Conservation (phyloP, 2,797 vertebrate genomes). For the Microctenopoma steveboyesi region DNA sequence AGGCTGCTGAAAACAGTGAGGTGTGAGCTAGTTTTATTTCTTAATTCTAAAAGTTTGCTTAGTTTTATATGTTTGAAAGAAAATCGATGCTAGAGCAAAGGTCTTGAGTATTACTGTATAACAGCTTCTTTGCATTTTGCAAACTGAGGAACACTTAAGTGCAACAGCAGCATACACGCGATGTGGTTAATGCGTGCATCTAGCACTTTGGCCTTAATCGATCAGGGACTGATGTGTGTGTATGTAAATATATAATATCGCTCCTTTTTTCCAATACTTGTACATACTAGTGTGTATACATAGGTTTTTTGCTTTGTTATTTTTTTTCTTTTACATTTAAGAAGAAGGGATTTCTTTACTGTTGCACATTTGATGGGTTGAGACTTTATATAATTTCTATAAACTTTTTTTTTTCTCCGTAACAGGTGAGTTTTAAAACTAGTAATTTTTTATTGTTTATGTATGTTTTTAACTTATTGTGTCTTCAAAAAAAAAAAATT, state of each 20-base stretch:
- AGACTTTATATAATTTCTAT: conserved; percentile 47
- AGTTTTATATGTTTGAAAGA: conserved; percentile 74
- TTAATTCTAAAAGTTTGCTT: conserved; percentile 64
- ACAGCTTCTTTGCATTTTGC: conserved; percentile 70
- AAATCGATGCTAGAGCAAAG: conserved; percentile 50
- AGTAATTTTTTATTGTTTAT: conserved; percentile 63
- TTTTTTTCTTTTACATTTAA: conserved; percentile 59
- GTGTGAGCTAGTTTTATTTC: conserved; percentile 68
- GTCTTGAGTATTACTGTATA: conserved; percentile 66
- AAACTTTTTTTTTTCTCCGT: conserved; percentile 18
- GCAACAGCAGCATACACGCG: conserved; percentile 70
- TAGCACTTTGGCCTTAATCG: conserved; percentile 85
- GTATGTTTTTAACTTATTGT: conserved; percentile 74
- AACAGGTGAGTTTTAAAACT: conserved; percentile 63
- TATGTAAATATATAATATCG: conserved; percentile 76
- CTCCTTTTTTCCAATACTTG: conserved; percentile 68
- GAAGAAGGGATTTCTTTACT: conserved; percentile 67
- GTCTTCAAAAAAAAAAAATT: conserved; percentile 27
- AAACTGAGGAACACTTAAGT: conserved; percentile 73
- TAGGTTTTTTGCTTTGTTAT: conserved; percentile 55
- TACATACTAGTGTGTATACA: conserved; percentile 71
- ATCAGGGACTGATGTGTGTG: conserved; percentile 84
- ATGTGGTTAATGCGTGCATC: conserved; percentile 57
- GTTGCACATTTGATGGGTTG: conserved; percentile 42
- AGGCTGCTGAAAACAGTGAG: conserved; percentile 30